phyloP scores from a whole-genome alignment of 2,888 invertebrate genomes.

The Lagria hirta region DNA sequence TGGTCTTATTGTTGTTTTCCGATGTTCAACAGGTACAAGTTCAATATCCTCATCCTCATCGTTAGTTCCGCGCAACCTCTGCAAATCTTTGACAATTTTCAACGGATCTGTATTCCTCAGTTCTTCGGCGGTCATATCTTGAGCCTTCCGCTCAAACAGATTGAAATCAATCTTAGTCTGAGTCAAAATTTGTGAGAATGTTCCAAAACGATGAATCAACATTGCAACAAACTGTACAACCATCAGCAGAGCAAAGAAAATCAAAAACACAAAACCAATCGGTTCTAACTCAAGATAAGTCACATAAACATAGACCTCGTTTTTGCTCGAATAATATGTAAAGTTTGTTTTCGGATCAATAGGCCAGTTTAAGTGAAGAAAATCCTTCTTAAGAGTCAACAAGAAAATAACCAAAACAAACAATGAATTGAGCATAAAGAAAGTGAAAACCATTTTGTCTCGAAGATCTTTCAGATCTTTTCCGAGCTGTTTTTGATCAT shows the following conservation, averaged over 20 bases:
- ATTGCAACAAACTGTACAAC: constrained; percentile 73
- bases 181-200: constrained; percentile 72
- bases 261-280: constrained; percentile 72
- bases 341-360: constrained; percentile 58
- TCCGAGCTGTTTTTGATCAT: constrained; percentile 57
- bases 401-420: constrained; percentile 75
- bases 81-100: constrained; percentile 83
- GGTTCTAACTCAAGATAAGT: constrained; percentile 70
- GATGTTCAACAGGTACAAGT: constrained; percentile 73
- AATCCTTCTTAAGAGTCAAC: constrained; percentile 71
- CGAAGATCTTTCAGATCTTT: constrained; percentile 62
- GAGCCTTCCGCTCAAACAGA: constrained; percentile 50
- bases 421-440: constrained; percentile 75
- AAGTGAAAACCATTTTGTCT: constrained; percentile 68
- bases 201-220: constrained; percentile 75
- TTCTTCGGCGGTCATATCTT: constrained; percentile 81
- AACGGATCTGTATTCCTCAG: constrained; percentile 85
- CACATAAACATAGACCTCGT: constrained; percentile 56
- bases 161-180: constrained; percentile 58
- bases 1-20: constrained; percentile 84
- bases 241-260: constrained; percentile 70
- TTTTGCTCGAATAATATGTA: constrained; percentile 43
- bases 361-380: constrained; percentile 70
- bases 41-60: constrained; percentile 78
- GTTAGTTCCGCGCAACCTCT: constrained; percentile 77